phyloP scores from a whole-genome alignment of 2,113 vertebrate species.

The Furnarius figulus region DNA sequence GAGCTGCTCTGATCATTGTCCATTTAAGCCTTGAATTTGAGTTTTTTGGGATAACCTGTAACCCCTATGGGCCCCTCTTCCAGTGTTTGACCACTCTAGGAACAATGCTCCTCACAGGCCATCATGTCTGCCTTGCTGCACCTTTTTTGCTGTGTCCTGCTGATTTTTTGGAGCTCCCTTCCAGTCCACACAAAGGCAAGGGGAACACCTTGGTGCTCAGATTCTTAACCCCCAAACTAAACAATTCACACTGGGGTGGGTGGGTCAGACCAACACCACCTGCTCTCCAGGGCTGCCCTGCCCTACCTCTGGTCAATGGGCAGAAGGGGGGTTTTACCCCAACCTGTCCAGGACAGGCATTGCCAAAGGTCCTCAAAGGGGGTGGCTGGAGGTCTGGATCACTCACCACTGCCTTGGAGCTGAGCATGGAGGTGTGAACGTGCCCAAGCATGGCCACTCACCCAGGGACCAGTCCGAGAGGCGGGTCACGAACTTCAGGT shows the following conservation, averaged over 20 bases:
- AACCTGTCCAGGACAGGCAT: background rate
- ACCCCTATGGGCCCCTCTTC: background rate
- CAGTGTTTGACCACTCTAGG: background rate
- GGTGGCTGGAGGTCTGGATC: background rate
- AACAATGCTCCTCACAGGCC: background rate
- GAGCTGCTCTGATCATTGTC: background rate
- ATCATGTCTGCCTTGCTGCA: background rate
- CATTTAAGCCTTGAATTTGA: background rate
- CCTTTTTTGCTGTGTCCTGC: background rate
- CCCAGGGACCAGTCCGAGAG: slow-evolving; percentile 91
- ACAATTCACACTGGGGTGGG: background rate
- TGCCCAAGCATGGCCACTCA: slow-evolving; percentile 42
- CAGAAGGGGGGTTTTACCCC: background rate
- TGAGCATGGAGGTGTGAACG: background rate
- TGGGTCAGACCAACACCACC: background rate
- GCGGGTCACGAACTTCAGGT: slow-evolving; percentile 85
- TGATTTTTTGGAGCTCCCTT: background rate
- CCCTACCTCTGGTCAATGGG: accelerated
- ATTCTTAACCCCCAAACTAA: background rate
- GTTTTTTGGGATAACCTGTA: background rate
- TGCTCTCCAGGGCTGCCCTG: background rate
- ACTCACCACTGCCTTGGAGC: background rate
- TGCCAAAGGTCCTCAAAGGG: background rate
- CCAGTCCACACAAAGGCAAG: background rate
- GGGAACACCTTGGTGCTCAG: background rate